Percentiles rank a stretch among this genome's conserved stretches.
Conservation (phyloP, 2,888 invertebrate species). For the Oxycera nigricornis region DNA sequence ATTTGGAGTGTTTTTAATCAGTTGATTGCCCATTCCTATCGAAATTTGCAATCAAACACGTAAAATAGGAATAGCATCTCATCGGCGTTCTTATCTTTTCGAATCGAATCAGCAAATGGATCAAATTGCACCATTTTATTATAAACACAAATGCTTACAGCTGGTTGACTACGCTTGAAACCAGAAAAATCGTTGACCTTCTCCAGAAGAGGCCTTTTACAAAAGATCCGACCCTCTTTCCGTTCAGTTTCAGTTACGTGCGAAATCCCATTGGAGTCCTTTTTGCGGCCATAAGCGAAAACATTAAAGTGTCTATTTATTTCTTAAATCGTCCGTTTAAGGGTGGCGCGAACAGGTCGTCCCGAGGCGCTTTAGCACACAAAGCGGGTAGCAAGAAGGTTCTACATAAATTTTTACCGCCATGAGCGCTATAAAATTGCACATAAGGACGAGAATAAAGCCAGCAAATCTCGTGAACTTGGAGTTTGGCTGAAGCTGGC, state of each 20-base stretch:
- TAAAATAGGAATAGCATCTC: too few relatives aligned
- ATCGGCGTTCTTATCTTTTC: neutral
- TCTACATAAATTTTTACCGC: constrained; percentile 38
- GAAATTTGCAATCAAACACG: neutral
- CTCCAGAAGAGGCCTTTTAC: neutral
- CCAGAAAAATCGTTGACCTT: constrained; percentile 8
- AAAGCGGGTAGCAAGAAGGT: neutral
- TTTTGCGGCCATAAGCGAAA: constrained; percentile 15
- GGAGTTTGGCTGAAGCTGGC: neutral
- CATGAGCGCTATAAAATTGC: constrained; percentile 29
- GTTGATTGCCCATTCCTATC: neutral
- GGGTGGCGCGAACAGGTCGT: constrained; percentile 34
- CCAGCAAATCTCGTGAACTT: constrained; percentile 7
- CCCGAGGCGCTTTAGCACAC: constrained; percentile 12
- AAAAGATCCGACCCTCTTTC: constrained; percentile 7
- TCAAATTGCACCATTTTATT: constrained; percentile 10
- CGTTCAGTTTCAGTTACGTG: neutral
- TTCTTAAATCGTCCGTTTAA: constrained; percentile 45
- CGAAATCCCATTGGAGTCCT: constrained; percentile 23
- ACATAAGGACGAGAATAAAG: constrained; percentile 18
- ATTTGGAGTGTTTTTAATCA: neutral
- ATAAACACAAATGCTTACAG: constrained; percentile 7
- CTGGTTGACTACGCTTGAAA: neutral
- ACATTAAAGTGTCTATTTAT: constrained; percentile 41
- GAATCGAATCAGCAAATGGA: constrained; percentile 24